phyloP scores from a whole-genome alignment of 2,113 vertebrate genomes.

The Beaufortia kweichowensis region DNA sequence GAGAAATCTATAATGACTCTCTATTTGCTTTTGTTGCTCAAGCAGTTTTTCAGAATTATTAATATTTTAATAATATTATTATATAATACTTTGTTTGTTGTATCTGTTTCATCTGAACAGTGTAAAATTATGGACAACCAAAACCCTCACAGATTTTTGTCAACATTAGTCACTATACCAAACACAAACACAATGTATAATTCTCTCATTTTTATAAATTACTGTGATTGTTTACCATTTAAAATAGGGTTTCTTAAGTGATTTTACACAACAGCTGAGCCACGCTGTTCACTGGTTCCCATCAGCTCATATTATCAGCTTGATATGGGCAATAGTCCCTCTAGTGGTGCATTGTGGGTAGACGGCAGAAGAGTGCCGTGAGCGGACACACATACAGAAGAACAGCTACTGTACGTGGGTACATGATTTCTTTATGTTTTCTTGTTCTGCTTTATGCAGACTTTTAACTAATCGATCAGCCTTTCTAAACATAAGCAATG shows the following conservation, averaged over 20 bases:
- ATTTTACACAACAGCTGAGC: neutral
- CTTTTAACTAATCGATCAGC: too few relatives aligned
- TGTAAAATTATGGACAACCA: too few relatives aligned
- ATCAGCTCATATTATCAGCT: slow-evolving; percentile 17
- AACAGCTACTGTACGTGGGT: neutral
- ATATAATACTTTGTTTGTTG: neutral
- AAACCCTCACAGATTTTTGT: too few relatives aligned
- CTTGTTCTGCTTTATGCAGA: neutral
- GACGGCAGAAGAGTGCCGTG: neutral
- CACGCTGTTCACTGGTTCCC: neutral
- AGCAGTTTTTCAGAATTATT: neutral
- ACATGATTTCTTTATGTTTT: neutral
- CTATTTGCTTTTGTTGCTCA: neutral
- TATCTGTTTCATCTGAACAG: too few relatives aligned
- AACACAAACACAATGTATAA: too few relatives aligned
- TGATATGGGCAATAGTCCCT: slow-evolving; percentile 63
- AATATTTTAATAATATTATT: neutral
- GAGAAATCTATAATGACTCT: neutral
- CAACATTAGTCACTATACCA: too few relatives aligned
- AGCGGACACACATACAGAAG: neutral
- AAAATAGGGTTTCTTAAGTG: neutral
- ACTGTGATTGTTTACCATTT: too few relatives aligned
- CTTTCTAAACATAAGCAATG: too few relatives aligned
- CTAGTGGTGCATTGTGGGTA: slow-evolving; percentile 63
- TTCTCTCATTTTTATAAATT: too few relatives aligned